Base-by-base conservation (phyloP, 2,888 invertebrate species). In the Ametastegia equiseti region DNA sequence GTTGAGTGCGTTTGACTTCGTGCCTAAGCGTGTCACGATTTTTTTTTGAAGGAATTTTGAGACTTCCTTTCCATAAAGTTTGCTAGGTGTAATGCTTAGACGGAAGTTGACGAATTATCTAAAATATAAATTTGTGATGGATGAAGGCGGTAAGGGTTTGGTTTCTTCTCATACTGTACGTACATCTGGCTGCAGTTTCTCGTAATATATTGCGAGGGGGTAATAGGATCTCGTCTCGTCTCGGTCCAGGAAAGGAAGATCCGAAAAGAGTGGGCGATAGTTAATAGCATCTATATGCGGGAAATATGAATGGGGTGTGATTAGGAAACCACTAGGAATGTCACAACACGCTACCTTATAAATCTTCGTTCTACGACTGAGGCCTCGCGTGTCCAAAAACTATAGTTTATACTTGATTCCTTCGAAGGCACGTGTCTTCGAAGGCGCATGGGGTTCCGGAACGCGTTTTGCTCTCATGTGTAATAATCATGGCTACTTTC, bases 251-350 rank as follows among this genome's bases (percentile, higher is more conserved):
- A 60, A 78, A 78, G 42, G 39, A 78, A 78, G 39, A 78, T n/a
- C 11, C 45, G 19, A 27, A 60, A 30, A 4, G 63, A 19, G 78
- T 78, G 78, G 78, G 78, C 78, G 78, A 60, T 27, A 36, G 60
- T 63, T 57, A 60, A 78, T 78, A 45, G 57, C 39, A 33, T 39
- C 57, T 27, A 42, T n/a, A n/a, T 60, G 78, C 78, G 57, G 78
- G 78, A 78, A 60, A 60, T 78, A 78, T 78, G 78, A 78, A 78
- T 78, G 78, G 78, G 60, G 57, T 60, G 78, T 60, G 63, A 78
- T 78, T 78, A 78, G 60, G 78, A 78, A 78, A 78, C 60, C 19
- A 78, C 78, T 39, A 63, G 78, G 78, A 78, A 78, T 78, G 78
- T 60, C 78, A 78, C 30, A 71, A 54, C 39, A 80, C 19, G 42